Conservation (phyloP, 2,113 vertebrate genomes). For the Oncorhynchus masou region DNA sequence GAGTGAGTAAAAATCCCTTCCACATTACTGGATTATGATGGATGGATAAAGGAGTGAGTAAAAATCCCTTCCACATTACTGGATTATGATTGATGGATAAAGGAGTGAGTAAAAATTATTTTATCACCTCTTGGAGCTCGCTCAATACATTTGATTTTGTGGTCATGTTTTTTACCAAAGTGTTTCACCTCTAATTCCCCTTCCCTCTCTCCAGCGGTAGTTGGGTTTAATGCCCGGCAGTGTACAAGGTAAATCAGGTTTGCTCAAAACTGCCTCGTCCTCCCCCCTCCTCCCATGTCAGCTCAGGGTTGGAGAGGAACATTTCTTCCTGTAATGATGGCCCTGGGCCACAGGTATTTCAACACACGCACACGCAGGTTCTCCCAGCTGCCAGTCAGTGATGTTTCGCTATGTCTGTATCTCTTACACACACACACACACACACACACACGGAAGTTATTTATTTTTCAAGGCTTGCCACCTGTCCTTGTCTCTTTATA, state of each 20-base stretch:
- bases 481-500: slow-evolving; percentile 25
- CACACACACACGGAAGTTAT: background rate
- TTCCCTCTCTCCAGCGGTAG: background rate
- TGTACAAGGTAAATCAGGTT: slow-evolving; percentile 30
- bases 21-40: background rate
- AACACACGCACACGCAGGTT: background rate
- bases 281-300: slow-evolving; percentile 16
- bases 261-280: slow-evolving; percentile 1
- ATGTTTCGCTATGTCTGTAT: background rate
- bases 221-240: slow-evolving; percentile 17
- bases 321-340: slow-evolving; percentile 12
- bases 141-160: slow-evolving; percentile 38
- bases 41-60: background rate
- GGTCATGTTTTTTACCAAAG: slow-evolving; percentile 6
- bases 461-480: slow-evolving; percentile 4
- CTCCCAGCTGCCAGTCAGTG: background rate
- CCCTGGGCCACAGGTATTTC: background rate
- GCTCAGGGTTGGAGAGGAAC: slow-evolving; percentile 17
- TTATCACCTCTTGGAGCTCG: slow-evolving; percentile 5
- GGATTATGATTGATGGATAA: background rate
- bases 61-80: slow-evolving; percentile 7
- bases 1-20: background rate
- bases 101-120: slow-evolving; percentile 1
- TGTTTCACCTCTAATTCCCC: background rate
- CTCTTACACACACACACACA: background rate